Conservation (phyloP, 2,888 invertebrate species). For the Notodonta ziczac region DNA sequence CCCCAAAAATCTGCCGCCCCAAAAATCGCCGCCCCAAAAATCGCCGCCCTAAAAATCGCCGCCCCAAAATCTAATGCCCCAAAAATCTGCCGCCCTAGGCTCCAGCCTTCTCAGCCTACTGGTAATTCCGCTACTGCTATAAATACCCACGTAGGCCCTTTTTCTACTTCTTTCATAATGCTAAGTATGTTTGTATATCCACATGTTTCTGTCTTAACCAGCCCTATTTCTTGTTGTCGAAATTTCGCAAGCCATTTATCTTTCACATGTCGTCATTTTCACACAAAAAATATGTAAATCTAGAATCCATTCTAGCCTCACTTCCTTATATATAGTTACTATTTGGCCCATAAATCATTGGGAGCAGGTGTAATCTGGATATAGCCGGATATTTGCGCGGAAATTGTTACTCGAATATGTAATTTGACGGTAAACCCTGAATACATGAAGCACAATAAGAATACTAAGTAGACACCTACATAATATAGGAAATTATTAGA, state of each 20-base stretch:
- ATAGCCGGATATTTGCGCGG: slow-evolving; percentile 1
- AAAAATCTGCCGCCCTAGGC: too few relatives aligned
- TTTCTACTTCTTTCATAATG: too few relatives aligned
- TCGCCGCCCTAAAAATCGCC: too few relatives aligned
- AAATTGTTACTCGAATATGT: slow-evolving; percentile 2
- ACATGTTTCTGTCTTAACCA: not conserved
- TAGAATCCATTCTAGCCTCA: not conserved
- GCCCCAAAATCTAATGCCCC: too few relatives aligned
- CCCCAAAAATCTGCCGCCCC: too few relatives aligned
- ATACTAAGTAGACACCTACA: slow-evolving; percentile 2
- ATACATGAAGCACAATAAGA: not conserved
- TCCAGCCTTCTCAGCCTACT: too few relatives aligned
- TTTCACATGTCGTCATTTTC: slow-evolving; percentile 3
- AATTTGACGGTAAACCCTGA: slow-evolving; percentile 8
- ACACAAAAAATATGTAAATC: slow-evolving; percentile 7
- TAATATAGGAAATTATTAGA: too few relatives aligned
- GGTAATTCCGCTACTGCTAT: too few relatives aligned
- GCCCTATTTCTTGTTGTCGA: slow-evolving; percentile 10
- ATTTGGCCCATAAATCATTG: slow-evolving; percentile 2
- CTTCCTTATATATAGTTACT: slow-evolving; percentile 1
- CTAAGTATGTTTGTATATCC: too few relatives aligned
- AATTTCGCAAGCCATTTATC: not conserved
- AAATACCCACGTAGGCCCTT: too few relatives aligned
- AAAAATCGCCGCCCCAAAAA: too few relatives aligned
- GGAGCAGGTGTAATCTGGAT: slow-evolving; percentile 1